These are phyloP conservation scores for Hypena proboscidalis DNA, from an alignment of 2,888 invertebrate genomes.

Conservation along the genomic window DNA sequence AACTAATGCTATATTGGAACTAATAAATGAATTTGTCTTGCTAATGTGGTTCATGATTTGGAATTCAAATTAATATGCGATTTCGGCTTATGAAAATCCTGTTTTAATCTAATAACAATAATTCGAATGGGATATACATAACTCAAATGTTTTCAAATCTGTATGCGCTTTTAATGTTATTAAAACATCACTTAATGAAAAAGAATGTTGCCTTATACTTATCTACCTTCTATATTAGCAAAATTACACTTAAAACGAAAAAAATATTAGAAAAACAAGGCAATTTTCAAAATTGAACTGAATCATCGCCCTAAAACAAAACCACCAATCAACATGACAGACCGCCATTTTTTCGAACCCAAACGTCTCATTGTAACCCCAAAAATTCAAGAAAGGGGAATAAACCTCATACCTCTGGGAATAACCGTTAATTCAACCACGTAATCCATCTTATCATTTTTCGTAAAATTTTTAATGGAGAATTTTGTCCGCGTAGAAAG, in stretches of 20 bases:
- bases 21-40: slow-evolving; percentile 26
- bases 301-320: slow-evolving; percentile 12
- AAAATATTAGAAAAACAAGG: too few species aligned
- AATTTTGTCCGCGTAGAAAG: slow-evolving; percentile 69
- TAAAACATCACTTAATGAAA: too few species aligned
- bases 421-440: slow-evolving; percentile 68
- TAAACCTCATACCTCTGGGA: slow-evolving; percentile 66
- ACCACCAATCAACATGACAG: slow-evolving; percentile 15
- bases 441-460: slow-evolving; percentile 83
- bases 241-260: too few species aligned
- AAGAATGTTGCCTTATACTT: too few species aligned
- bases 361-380: slow-evolving; percentile 23
- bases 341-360: slow-evolving; percentile 21
- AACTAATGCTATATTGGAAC: slow-evolving; percentile 58
- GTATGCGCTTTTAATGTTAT: too few species aligned
- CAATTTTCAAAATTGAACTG: background rate
- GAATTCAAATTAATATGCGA: slow-evolving; percentile 1
- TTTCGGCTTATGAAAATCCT: too few species aligned
- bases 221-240: too few species aligned
- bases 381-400: slow-evolving; percentile 57
- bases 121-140: too few species aligned
- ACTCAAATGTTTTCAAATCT: too few species aligned
- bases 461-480: slow-evolving; percentile 75
- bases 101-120: too few species aligned
- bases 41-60: slow-evolving; percentile 14